phyloP scores from a whole-genome alignment of 1,140 invertebrate genomes.

The Acromyrmex charruanus region DNA sequence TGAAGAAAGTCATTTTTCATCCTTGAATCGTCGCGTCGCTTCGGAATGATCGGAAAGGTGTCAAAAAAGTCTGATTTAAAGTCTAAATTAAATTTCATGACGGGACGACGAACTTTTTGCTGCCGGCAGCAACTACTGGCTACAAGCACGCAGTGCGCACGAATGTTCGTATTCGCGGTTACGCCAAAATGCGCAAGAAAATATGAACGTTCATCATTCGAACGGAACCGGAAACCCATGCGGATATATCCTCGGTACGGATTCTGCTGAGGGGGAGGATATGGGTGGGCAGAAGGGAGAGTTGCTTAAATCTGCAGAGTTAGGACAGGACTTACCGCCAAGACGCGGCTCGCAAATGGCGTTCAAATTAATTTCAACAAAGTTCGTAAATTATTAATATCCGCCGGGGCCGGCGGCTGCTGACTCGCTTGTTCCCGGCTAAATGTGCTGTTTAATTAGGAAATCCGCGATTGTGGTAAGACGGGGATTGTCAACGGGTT shows the following conservation, averaged over 20 bases:
- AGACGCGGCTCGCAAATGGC: slow-evolving; percentile 75
- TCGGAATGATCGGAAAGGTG: slow-evolving; percentile 10
- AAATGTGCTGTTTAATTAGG: slow-evolving; percentile 81
- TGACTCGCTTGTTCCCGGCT: slow-evolving; percentile 74
- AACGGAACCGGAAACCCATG: slow-evolving; percentile 71
- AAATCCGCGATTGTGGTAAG: slow-evolving; percentile 80
- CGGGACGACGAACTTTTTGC: slow-evolving; percentile 38
- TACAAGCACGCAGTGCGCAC: not conserved
- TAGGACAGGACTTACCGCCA: slow-evolving; percentile 70
- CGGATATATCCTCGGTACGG: slow-evolving; percentile 64
- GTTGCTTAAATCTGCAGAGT: slow-evolving; percentile 71
- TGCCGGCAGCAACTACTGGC: not conserved
- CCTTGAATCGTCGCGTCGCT: slow-evolving; percentile 13
- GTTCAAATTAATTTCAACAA: slow-evolving; percentile 81
- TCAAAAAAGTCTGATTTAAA: slow-evolving; percentile 49
- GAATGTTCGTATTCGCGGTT: slow-evolving; percentile 65
- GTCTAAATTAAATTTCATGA: slow-evolving; percentile 52
- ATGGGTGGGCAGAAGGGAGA: slow-evolving; percentile 44
- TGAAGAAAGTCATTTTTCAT: slow-evolving; percentile 40
- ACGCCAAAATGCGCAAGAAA: slow-evolving; percentile 72
- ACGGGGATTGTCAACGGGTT: slow-evolving; percentile 72
- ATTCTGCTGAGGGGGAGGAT: slow-evolving; percentile 62
- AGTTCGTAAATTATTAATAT: slow-evolving; percentile 82
- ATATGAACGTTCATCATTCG: slow-evolving; percentile 66
- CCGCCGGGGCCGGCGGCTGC: slow-evolving; percentile 61